A percentile compares a stretch with the other conserved stretches of the same genome.
Conservation (phyloP, 2,797 vertebrate species). For the Urocyon cinereoargenteus region DNA sequence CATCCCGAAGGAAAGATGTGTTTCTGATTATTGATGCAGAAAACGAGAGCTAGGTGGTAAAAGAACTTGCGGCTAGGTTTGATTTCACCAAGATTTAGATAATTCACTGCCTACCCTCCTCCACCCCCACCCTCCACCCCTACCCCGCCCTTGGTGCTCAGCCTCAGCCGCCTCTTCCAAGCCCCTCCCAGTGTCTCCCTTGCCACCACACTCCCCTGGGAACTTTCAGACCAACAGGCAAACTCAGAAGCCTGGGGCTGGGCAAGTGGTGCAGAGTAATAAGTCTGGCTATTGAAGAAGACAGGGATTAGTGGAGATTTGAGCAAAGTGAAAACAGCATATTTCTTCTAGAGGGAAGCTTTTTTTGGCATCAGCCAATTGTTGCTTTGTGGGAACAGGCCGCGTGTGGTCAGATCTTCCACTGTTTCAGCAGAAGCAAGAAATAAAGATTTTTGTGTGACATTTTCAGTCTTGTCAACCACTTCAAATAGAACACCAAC, state of each 20-base stretch:
- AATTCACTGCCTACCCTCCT: neutral
- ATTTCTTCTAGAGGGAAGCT: neutral
- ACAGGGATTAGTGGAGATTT: neutral
- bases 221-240: neutral
- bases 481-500: constrained; percentile 34
- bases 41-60: neutral
- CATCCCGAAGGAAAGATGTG: neutral
- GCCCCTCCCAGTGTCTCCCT: neutral
- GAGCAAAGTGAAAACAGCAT: neutral
- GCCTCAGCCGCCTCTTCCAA: neutral
- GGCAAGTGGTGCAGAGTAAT: neutral
- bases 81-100: neutral
- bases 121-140: too few species aligned
- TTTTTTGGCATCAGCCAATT: neutral
- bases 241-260: neutral
- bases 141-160: neutral
- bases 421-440: neutral
- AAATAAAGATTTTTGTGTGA: constrained; percentile 1
- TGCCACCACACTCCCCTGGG: neutral
- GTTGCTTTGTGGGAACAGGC: neutral
- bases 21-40: neutral
- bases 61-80: neutral
- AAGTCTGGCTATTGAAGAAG: neutral
- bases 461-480: neutral
- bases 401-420: neutral